These are phyloP conservation scores for Dolichallabes microphthalmus DNA, from an alignment of 2,113 vertebrate genomes.

Conservation along the genomic window DNA sequence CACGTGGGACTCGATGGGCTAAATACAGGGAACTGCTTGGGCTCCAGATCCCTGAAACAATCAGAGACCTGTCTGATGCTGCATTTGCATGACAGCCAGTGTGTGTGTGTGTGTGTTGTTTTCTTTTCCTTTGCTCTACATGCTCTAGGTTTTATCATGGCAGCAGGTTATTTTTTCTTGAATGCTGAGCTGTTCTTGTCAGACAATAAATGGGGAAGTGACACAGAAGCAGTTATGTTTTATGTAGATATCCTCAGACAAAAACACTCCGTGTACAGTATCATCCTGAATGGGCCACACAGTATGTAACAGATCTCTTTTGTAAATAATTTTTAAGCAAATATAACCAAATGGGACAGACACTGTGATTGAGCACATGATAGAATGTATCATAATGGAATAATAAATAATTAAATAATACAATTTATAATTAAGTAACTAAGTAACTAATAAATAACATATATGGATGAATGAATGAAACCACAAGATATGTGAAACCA, in stretches of 20 bases:
- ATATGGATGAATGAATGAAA: too few relatives aligned
- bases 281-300: too few relatives aligned
- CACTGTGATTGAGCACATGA: neutral
- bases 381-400: neutral
- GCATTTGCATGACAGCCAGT: conserved; percentile 51
- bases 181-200: conserved; percentile 10
- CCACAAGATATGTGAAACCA: too few relatives aligned
- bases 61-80: conserved; percentile 47
- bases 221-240: conserved; percentile 24
- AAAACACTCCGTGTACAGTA: neutral
- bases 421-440: too few relatives aligned
- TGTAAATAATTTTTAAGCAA: neutral
- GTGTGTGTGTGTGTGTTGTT: conserved; percentile 13
- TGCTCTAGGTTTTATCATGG: neutral
- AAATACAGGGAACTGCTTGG: conserved; percentile 30
- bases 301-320: neutral
- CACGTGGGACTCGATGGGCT: conserved; percentile 36
- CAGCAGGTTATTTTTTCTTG: conserved; percentile 9
- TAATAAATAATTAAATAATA: neutral
- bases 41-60: conserved; percentile 45
- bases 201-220: conserved; percentile 45
- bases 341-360: neutral
- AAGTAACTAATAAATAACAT: too few relatives aligned
- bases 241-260: neutral
- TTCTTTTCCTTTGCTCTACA: neutral